Base-by-base conservation (phyloP, 2,888 invertebrate species). In the Thymelicus lineola region DNA sequence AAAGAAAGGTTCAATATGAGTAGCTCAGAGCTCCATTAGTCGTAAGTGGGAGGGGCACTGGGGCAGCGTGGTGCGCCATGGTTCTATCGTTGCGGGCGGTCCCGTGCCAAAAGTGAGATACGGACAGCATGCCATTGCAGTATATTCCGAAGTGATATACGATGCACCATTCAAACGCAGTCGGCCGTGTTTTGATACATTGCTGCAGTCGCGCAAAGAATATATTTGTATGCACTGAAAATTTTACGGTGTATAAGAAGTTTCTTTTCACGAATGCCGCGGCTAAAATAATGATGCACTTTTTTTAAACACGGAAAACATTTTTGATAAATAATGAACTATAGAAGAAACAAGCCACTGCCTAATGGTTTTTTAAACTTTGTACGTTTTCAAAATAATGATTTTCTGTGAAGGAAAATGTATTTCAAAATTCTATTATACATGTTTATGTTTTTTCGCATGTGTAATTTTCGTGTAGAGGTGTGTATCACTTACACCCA, bases 121-220 rank as follows among this genome's bases (percentile, higher is more conserved):
- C 15, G 50, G 17, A 61, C 42, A 53, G 38, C 38, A 61, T 53
- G 67, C 53, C 67, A 55, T 17, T 35, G 67, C 66, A 50, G 60
- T 61, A 55, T 35, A 61, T 67, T 61, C 35, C 42, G 42, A 50
- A 14, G 62, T 68, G 68, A 69, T 69, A 45, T 63, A 69, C 53
- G 53, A 53, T 69, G 28, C 46, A 28, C 62, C 63, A 63, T 69
- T 69, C 46, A 69, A 48, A 63, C 48, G 68, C 68, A 63, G 15
- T 62, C 68, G 46, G n/a, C 68, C 68, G 58, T n/a, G 60, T 17
- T 48, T 48, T 69, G 63, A 69, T 69, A 61, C 60, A 69, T 57
- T 20, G 62, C 57, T 57, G n/a, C 3, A 46, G 28, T 17, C 36
- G 60, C 45, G 15, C 45, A 36, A 68, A 68, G 42, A 62, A 68